These are phyloP conservation scores for Drosophila seguyi DNA, from an alignment of 1,140 invertebrate species.

Conservation along the genomic window DNA sequence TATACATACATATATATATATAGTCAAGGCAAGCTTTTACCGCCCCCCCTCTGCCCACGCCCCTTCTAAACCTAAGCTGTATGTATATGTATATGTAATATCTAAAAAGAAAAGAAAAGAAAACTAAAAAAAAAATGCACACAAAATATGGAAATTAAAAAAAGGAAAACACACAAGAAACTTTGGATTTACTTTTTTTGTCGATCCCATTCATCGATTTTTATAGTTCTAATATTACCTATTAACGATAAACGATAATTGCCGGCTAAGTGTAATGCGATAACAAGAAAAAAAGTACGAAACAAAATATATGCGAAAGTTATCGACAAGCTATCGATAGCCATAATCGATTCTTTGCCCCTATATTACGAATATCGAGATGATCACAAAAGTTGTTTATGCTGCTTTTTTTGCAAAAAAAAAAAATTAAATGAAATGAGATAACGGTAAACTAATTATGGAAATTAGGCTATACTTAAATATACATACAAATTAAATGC, in stretches of 20 bases:
- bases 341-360: constrained; percentile 1
- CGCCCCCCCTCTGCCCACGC: constrained; percentile 59
- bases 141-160: constrained; percentile 49
- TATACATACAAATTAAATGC: constrained; percentile 42
- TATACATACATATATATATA: constrained; percentile 17
- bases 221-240: constrained; percentile 48
- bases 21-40: constrained; percentile 66
- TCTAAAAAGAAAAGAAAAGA: constrained; percentile 33
- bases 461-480: constrained; percentile 42
- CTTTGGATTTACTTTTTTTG: constrained; percentile 24
- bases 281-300: constrained; percentile 16
- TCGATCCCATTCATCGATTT: constrained; percentile 40
- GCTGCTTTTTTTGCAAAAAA: constrained; percentile 60
- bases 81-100: constrained; percentile 74
- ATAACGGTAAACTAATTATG: constrained; percentile 7
- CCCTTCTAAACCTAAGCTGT: constrained; percentile 67
- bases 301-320: constrained; percentile 36
- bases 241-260: constrained; percentile 29
- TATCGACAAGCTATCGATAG: constrained; percentile 34
- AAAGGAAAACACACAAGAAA: constrained; percentile 14
- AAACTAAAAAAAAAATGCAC: constrained; percentile 40
- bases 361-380: constrained; percentile 16
- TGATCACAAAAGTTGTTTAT: constrained; percentile 58
- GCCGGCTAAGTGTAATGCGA: constrained; percentile 54
- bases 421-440: constrained; percentile 15